Base-by-base conservation (phyloP, 2,888 invertebrate species). In the Dryocosmus kuriphilus region DNA sequence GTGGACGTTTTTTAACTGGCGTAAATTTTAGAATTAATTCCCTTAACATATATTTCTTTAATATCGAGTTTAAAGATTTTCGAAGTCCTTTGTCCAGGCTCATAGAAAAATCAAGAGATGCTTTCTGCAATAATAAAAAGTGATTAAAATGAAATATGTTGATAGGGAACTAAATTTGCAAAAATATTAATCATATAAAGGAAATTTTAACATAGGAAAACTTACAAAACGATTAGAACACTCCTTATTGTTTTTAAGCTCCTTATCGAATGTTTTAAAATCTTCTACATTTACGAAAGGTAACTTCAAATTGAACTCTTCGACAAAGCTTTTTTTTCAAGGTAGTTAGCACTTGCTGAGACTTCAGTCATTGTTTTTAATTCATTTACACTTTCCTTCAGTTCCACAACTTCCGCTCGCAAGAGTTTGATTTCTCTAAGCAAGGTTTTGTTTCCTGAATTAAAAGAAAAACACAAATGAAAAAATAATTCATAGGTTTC, bases 141-240 rank as follows among this genome's bases (percentile, higher is more conserved):
- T 46, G 14, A 46, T 46, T 46, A 46, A 8, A 46, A 11, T 46
- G 14, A 46, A 46, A 46, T 46, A 46, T 46, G 19, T 46, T 46
- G 14, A 11, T 46, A 46, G n/a, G 51, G 51, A 51, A 51, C 2
- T 51, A 51, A n/a, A 51, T 6, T 51, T 51, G 4, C 7, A 2
- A 51, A 51, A 51, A 51, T 51, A 8, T 6, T 6, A 51, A 51
- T n/a, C 51, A 7, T n/a, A 51, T 51, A n/a, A 51, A 51, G n/a
- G 51, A 51, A 51, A 51, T 51, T 8, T 7, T 51, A n/a, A 22
- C n/a, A 51, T 51, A 8, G 51, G 7, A 5, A 51, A n/a, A 51
- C 51, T 51, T 51, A 51, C 51, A 51, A 51, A 51, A 51, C 51
- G 51, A n/a, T 51, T n/a, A 51, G 51, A 51, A n/a, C n/a, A n/a